Percentiles rank a stretch among this genome's conserved stretches.
phyloP scores from a whole-genome alignment of 2,888 invertebrate genomes.

The Apotomis turbidana region DNA sequence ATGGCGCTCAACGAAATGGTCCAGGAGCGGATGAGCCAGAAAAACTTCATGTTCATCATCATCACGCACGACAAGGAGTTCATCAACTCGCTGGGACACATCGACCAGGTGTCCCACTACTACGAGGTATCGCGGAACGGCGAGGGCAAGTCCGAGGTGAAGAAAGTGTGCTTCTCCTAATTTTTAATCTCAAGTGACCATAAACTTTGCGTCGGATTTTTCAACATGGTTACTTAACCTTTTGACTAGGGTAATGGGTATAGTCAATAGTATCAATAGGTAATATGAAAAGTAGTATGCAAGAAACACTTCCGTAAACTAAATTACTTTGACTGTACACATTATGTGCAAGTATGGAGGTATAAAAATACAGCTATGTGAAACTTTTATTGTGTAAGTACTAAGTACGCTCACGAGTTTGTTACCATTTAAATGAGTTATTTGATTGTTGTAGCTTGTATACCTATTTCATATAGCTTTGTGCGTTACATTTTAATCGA shows the following conservation, averaged over 20 bases:
- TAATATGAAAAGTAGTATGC: too few species aligned
- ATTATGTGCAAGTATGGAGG: too few species aligned
- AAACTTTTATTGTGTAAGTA: too few species aligned
- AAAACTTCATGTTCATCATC: slow-evolving; percentile 96
- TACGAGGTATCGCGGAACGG: slow-evolving; percentile 87
- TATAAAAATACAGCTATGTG: too few species aligned
- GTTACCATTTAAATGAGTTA: too few species aligned
- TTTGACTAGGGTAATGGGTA: background rate
- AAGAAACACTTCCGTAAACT: too few species aligned
- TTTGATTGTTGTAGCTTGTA: too few species aligned
- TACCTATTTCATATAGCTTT: too few species aligned
- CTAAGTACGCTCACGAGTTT: too few species aligned
- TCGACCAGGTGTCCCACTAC: slow-evolving; percentile 88
- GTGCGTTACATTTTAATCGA: too few species aligned
- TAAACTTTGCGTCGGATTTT: background rate
- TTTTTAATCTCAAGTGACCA: slow-evolving; percentile 1
- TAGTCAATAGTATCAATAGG: background rate
- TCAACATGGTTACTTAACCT: background rate
- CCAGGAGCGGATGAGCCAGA: slow-evolving; percentile 84
- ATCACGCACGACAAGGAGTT: slow-evolving; percentile 99
- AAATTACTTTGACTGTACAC: too few species aligned
- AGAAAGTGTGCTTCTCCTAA: slow-evolving; percentile 73
- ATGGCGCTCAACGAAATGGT: slow-evolving; percentile 89
- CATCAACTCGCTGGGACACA: slow-evolving; percentile 89
- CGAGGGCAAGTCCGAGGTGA: slow-evolving; percentile 83